These are phyloP conservation scores for Chrysotoxum bicinctum DNA, from an alignment of 2,888 invertebrate species.

Conservation along the genomic window DNA sequence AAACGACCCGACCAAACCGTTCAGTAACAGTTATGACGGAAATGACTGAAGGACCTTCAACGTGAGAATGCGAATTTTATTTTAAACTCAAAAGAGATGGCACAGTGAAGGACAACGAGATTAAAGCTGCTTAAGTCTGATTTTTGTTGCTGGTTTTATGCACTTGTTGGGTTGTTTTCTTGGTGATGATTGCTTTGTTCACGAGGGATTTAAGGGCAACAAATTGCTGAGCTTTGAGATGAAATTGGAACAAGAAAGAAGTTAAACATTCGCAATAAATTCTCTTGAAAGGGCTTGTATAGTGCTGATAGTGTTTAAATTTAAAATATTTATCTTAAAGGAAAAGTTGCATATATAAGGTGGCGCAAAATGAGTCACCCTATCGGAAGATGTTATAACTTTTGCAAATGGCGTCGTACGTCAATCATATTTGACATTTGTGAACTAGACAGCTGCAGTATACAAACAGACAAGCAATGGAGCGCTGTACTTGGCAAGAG, in stretches of 20 bases:
- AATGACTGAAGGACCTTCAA: constrained; percentile 50
- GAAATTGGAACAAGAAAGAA: background rate
- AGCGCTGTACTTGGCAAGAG: no score
- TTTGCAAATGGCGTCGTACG: no score
- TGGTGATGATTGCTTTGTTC: background rate
- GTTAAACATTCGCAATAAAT: background rate
- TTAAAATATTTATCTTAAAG: background rate
- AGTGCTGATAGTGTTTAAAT: background rate
- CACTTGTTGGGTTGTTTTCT: constrained; percentile 19
- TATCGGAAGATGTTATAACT: no score
- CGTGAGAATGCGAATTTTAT: constrained; percentile 27
- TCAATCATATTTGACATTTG: no score
- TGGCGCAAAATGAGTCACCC: no score
- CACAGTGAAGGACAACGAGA: background rate
- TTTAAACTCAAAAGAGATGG: background rate
- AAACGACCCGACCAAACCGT: constrained; percentile 13
- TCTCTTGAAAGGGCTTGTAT: background rate
- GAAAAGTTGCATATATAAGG: background rate
- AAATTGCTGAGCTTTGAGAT: constrained; percentile 7
- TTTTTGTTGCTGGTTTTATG: constrained; percentile 11
- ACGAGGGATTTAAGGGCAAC: background rate
- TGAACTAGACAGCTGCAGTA: no score
- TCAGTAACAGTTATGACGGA: constrained; percentile 51
- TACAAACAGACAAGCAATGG: no score
- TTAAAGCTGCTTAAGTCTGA: constrained; percentile 24